phyloP scores from a whole-genome alignment of 1,140 invertebrate species.

The Coptotermes formosanus region DNA sequence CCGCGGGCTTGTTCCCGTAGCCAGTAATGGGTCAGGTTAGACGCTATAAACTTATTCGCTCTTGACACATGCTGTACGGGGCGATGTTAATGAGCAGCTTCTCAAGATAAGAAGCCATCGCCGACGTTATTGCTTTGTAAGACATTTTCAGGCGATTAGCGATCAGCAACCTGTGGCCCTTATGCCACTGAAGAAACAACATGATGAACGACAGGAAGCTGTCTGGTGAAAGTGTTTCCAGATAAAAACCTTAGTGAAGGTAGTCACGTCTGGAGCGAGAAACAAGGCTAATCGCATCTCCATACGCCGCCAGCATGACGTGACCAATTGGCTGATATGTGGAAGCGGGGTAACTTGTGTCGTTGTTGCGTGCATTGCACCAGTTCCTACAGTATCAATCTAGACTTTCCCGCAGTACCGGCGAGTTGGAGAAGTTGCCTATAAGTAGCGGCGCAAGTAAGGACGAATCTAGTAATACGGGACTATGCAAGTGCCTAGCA shows the following conservation, averaged over 20 bases:
- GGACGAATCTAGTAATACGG: not conserved
- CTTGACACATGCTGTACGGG: not conserved
- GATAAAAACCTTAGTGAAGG: conserved; percentile 14
- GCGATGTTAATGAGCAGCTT: not conserved
- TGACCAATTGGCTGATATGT: conserved; percentile 2
- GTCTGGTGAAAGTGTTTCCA: not conserved
- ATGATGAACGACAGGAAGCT: conserved; percentile 18
- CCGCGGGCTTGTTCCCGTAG: too few relatives aligned
- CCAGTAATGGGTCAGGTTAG: too few relatives aligned
- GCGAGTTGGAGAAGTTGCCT: not conserved
- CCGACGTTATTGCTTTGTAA: not conserved
- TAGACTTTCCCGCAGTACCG: not conserved
- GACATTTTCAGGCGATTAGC: not conserved
- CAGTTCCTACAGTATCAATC: not conserved
- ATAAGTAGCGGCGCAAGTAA: not conserved
- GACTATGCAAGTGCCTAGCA: too few relatives aligned
- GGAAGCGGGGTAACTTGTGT: not conserved
- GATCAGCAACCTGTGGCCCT: not conserved
- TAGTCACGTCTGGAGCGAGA: conserved; percentile 9
- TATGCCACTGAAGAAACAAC: not conserved
- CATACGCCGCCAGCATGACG: not conserved
- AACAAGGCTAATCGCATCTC: conserved; percentile 12
- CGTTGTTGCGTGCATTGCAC: not conserved
- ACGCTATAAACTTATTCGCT: not conserved
- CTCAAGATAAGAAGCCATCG: not conserved